Conservation (phyloP, 1,140 invertebrate genomes). For the Prorops nasuta region DNA sequence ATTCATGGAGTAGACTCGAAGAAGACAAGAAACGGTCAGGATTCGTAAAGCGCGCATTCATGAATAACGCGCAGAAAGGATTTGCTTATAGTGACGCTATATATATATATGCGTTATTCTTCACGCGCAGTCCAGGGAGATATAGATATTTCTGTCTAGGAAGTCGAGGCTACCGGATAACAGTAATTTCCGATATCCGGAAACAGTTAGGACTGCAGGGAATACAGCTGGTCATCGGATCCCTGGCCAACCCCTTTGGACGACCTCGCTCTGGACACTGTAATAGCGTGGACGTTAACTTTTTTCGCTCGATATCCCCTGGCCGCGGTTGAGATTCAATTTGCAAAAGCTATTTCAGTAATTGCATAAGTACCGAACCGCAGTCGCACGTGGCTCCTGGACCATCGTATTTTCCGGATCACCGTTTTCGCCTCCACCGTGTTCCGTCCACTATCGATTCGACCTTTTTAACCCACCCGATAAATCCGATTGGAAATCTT, state of each 20-base stretch:
- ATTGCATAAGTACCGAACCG: slow-evolving; percentile 32
- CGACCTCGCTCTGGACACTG: neutral
- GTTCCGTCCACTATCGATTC: too few relatives aligned
- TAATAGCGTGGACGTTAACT: slow-evolving; percentile 25
- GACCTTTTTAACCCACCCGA: too few relatives aligned
- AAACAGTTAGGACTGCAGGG: slow-evolving; percentile 22
- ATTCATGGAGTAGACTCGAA: too few relatives aligned
- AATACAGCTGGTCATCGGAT: slow-evolving; percentile 19
- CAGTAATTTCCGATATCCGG: slow-evolving; percentile 26
- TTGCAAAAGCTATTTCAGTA: slow-evolving; percentile 33
- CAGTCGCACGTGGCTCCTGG: slow-evolving; percentile 27
- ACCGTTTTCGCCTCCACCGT: slow-evolving; percentile 13
- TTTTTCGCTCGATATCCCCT: slow-evolving; percentile 20
- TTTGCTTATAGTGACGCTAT: too few relatives aligned
- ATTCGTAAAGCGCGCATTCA: too few relatives aligned
- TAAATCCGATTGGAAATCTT: too few relatives aligned
- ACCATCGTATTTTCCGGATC: slow-evolving; percentile 18
- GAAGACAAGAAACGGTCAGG: too few relatives aligned
- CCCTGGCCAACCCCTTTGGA: slow-evolving; percentile 10
- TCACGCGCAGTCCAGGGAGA: too few relatives aligned
- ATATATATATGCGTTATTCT: too few relatives aligned
- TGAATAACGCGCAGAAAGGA: too few relatives aligned
- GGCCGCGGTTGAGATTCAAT: slow-evolving; percentile 30
- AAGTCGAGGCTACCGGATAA: too few relatives aligned
- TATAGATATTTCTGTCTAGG: too few relatives aligned